Conservation (phyloP, 2,797 vertebrate species). For the Onychomys arenicola region DNA sequence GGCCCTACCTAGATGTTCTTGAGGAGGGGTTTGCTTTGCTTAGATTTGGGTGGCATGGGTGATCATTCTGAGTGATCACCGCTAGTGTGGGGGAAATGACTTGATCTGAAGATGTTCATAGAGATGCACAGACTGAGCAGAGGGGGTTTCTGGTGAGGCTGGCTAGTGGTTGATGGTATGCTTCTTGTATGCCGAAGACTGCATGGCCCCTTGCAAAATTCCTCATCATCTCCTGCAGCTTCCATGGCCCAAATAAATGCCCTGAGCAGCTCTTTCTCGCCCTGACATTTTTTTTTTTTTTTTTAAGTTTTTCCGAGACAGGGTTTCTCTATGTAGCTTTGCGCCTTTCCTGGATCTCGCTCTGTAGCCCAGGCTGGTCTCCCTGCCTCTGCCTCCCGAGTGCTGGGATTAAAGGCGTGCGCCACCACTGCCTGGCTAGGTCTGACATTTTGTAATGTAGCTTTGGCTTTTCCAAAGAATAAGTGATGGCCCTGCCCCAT, state of each 20-base stretch:
- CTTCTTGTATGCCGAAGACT: too few species aligned
- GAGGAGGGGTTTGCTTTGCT: background rate
- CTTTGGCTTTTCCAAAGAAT: background rate
- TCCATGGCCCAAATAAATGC: background rate
- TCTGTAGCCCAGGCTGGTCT: too few species aligned
- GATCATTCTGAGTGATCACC: background rate
- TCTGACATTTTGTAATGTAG: too few species aligned
- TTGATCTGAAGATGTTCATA: rapidly evolving
- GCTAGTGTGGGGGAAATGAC: rapidly evolving
- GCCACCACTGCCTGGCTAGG: too few species aligned
- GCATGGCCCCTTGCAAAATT: background rate
- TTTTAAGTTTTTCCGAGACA: too few species aligned
- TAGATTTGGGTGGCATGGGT: background rate
- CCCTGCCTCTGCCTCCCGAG: too few species aligned
- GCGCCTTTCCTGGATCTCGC: too few species aligned
- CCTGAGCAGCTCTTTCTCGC: background rate
- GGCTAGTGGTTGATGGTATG: too few species aligned
- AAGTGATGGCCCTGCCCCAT: rapidly evolving
- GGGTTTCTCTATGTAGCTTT: too few species aligned
- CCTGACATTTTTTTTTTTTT: too few species aligned
- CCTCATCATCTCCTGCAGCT: rapidly evolving
- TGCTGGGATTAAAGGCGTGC: too few species aligned
- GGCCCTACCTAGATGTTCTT: too few species aligned
- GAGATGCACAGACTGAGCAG: rapidly evolving
- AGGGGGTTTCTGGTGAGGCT: rapidly evolving